Conservation (phyloP, 2,113 vertebrate genomes). For the Brachirus orientalis region DNA sequence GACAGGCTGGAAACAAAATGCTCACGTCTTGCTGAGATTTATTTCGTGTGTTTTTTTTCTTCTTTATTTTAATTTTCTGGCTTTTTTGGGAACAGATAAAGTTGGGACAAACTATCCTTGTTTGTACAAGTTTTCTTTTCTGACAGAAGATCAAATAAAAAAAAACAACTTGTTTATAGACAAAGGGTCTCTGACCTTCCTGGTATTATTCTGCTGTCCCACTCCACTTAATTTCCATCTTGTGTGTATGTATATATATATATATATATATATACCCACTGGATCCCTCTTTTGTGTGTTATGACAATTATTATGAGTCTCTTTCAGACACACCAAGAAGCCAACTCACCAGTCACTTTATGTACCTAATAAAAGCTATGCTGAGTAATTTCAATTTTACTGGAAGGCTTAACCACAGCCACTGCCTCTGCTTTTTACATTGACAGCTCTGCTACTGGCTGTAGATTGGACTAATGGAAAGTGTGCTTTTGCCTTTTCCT, state of each 20-base stretch:
- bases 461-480: slow-evolving; percentile 55
- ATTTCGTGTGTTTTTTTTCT: slow-evolving; percentile 13
- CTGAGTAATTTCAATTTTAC: slow-evolving; percentile 72
- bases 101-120: slow-evolving; percentile 10
- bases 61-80: slow-evolving; percentile 28
- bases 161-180: slow-evolving; percentile 42
- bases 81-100: slow-evolving; percentile 12
- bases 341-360: slow-evolving; percentile 60
- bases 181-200: slow-evolving; percentile 26
- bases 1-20: slow-evolving; percentile 50
- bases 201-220: slow-evolving; percentile 22
- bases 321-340: slow-evolving; percentile 54
- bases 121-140: slow-evolving; percentile 23
- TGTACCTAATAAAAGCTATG: slow-evolving; percentile 67
- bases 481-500: slow-evolving; percentile 30
- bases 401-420: slow-evolving; percentile 55
- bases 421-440: slow-evolving; percentile 46
- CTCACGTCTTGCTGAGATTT: slow-evolving; percentile 32
- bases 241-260: too few species aligned
- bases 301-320: slow-evolving; percentile 63
- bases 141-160: slow-evolving; percentile 4
- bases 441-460: slow-evolving; percentile 36
- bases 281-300: slow-evolving; percentile 43
- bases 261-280: slow-evolving; percentile 17
- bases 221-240: slow-evolving; percentile 21